These are phyloP conservation scores for Paratrypauchen microcephalus DNA, from an alignment of 2,797 vertebrate genomes.

Conservation along the genomic window DNA sequence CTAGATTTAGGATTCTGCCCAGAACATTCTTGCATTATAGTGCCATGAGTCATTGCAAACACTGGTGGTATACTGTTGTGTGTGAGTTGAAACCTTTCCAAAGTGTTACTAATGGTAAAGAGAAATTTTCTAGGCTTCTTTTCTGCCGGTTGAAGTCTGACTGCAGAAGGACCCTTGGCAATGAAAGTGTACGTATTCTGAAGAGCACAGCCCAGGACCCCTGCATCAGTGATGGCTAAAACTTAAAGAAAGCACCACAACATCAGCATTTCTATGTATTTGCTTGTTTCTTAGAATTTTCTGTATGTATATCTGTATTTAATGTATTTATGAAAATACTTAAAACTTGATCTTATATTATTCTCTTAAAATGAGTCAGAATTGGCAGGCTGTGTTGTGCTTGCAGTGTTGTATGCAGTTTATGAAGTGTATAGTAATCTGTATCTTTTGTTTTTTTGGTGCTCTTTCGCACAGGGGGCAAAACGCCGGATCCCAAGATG, in stretches of 20 bases:
- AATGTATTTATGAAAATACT: slow-evolving; percentile 44
- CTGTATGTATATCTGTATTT: slow-evolving; percentile 56
- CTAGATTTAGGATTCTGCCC: slow-evolving; percentile 58
- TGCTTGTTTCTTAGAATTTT: slow-evolving; percentile 82
- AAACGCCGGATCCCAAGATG: slow-evolving; percentile 99
- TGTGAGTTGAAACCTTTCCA: slow-evolving; percentile 99
- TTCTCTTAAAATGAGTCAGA: slow-evolving; percentile 72
- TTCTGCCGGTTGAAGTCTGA: slow-evolving; percentile 99
- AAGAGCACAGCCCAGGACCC: slow-evolving; percentile 99
- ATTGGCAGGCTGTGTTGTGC: slow-evolving; percentile 77
- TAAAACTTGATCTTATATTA: slow-evolving; percentile 65
- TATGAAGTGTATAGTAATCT: slow-evolving; percentile 71
- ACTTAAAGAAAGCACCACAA: slow-evolving; percentile 85
- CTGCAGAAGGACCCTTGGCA: slow-evolving; percentile 99
- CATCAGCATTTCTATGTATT: slow-evolving; percentile 83
- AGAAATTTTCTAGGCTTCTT: slow-evolving; percentile 99
- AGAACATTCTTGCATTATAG: slow-evolving; percentile 65
- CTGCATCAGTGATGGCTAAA: slow-evolving; percentile 99
- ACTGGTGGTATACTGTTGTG: slow-evolving; percentile 98
- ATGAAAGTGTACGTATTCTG: slow-evolving; percentile 99
- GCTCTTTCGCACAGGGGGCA: slow-evolving; percentile 99
- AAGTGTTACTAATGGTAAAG: slow-evolving; percentile 99
- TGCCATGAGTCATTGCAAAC: slow-evolving; percentile 76
- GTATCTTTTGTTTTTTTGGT: slow-evolving; percentile 85
- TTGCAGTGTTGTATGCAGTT: slow-evolving; percentile 69